A percentile compares a stretch with the other conserved stretches of the same genome.
These are phyloP conservation scores for Poeciliopsis gracilis DNA, from an alignment of 2,797 vertebrate species.

Conservation along the genomic window DNA sequence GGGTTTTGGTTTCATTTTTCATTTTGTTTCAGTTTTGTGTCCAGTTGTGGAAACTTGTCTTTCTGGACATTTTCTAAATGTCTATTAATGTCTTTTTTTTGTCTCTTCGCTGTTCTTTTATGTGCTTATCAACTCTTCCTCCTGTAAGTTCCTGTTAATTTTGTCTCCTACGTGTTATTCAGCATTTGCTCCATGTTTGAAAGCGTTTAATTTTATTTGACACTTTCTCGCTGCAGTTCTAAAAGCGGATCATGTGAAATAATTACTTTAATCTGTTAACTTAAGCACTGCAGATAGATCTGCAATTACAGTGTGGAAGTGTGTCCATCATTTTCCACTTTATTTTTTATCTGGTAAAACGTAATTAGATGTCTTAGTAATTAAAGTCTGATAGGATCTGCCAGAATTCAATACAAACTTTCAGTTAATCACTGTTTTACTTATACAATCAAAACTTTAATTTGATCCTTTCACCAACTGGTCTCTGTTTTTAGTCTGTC, in stretches of 20 bases:
- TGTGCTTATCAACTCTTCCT: neutral
- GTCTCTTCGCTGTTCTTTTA: neutral
- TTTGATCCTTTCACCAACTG: neutral
- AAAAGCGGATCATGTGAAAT: neutral
- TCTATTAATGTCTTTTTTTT: neutral
- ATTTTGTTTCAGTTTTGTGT: neutral
- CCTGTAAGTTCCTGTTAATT: neutral
- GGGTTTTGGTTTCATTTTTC: too few species aligned
- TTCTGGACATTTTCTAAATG: neutral
- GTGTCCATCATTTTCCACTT: neutral
- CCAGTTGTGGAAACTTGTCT: neutral
- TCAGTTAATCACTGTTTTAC: neutral
- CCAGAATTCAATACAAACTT: neutral
- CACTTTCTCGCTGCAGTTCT: neutral
- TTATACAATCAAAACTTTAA: neutral
- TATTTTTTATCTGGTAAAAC: neutral
- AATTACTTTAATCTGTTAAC: neutral
- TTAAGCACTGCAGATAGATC: neutral
- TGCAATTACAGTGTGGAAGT: neutral
- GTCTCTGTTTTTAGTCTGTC: neutral
- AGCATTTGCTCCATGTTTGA: neutral
- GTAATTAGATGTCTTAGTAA: neutral
- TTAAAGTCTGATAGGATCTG: neutral
- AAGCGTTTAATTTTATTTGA: neutral
- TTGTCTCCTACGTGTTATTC: neutral